Base-by-base conservation (phyloP, 1,140 invertebrate species). In the Drosophila micromelanica region DNA sequence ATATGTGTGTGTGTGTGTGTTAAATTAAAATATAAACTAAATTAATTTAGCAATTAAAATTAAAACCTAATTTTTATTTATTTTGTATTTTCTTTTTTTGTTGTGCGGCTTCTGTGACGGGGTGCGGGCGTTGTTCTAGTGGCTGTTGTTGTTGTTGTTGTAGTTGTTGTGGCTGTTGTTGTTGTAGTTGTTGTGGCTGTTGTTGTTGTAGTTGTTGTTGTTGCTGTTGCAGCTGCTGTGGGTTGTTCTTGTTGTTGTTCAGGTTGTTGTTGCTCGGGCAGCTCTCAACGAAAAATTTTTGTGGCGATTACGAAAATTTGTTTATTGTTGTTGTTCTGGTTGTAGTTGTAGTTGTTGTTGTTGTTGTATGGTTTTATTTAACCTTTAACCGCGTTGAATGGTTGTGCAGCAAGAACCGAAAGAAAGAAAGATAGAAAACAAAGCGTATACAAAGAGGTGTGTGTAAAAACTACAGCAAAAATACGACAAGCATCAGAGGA, bases 221-320 rank as follows among this genome's bases (percentile, higher is more conserved):
- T 40, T 49, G 69, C 70, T 42, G 40, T 55, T 46, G 51, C 30
- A 32, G 59, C 76, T 72, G 52, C 57, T 68, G 45, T 70, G 37
- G 37, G 55, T 62, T 67, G 62, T 59, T 59, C 17, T 38, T 61
- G 72, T 77, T 45, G 40, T 77, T 59, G 54, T 62, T 38, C 8
- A 62, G 23, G 15, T 73, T 40, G 54, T 67, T 65, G 23, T 67
- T 73, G 20, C 73, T 63, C 37, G 63, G 82, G 78, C 82, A 87
- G 81, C 81, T 87, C 73, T 81, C 74, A 87, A 81, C 78, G 78
- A 71, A 81, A 87, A 81, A 73, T 81, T 37, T 80, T 37, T 80
- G 32, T 82, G 73, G 81, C 73, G 80, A 85, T 76, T 84, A 84
- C 80, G 76, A 80, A 84, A 84, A 79, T 84, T 84, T 64, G 65